phyloP scores from a whole-genome alignment of 2,888 invertebrate species.

The Diplolepis rosae region DNA sequence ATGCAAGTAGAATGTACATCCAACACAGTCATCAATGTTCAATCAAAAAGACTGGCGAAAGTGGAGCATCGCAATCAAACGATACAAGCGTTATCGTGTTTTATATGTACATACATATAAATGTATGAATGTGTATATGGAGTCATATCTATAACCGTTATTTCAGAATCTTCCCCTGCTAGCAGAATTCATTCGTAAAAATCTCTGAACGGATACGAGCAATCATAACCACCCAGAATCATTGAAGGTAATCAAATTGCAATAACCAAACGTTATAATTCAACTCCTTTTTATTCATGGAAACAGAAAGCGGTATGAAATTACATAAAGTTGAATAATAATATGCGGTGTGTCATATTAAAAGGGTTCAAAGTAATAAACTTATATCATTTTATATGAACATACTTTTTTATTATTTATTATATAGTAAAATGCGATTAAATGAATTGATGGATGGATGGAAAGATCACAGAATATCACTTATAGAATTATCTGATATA shows the following conservation, averaged over 20 bases:
- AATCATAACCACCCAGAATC: background rate
- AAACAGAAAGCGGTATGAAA: too few species aligned
- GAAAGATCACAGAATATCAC: too few species aligned
- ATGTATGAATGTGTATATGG: background rate
- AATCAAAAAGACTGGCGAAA: conserved; percentile 15
- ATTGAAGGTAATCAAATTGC: conserved; percentile 3
- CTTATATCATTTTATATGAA: too few species aligned
- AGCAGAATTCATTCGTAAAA: conserved; percentile 12
- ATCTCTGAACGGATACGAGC: background rate
- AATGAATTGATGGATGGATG: too few species aligned
- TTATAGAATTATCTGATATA: background rate
- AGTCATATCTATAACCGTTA: background rate
- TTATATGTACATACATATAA: background rate
- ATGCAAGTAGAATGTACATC: too few species aligned
- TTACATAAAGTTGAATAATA: too few species aligned
- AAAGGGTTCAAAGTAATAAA: too few species aligned
- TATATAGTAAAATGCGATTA: too few species aligned
- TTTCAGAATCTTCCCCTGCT: background rate
- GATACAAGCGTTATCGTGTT: background rate
- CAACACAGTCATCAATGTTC: conserved; percentile 4
- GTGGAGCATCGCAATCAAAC: conserved; percentile 19
- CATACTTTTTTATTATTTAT: too few species aligned
- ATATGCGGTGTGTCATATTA: too few species aligned
- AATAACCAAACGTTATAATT: conserved; percentile 11
- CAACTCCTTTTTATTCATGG: background rate